A percentile compares a stretch with the other conserved stretches of the same genome.
phyloP scores from a whole-genome alignment of 2,888 invertebrate species.

The Sinohyriopsis cumingii region DNA sequence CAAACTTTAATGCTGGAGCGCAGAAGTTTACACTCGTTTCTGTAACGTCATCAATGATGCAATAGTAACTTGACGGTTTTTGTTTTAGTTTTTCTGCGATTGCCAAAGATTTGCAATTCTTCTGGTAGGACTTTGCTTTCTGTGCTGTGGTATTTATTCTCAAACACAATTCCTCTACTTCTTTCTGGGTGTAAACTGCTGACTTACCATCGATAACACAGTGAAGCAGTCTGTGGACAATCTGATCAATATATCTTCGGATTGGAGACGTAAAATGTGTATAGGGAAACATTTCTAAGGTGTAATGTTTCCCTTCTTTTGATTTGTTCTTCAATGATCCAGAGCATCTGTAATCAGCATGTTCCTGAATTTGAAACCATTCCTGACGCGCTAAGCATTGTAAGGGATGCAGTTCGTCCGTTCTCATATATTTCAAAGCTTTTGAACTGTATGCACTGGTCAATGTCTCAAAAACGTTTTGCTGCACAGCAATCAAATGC shows the following conservation, averaged over 20 bases:
- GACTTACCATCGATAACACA: no score
- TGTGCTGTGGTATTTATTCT: constrained; percentile 22
- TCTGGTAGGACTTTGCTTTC: constrained; percentile 27
- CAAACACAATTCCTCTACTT: constrained; percentile 20
- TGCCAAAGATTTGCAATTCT: constrained; percentile 21
- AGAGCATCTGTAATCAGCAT: constrained; percentile 35
- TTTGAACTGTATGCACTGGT: not conserved
- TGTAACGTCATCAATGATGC: constrained; percentile 23
- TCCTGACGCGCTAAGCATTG: constrained; percentile 32
- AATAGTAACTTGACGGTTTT: constrained; percentile 20
- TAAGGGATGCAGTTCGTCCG: no score
- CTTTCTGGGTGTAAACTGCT: no score
- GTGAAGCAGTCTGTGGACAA: no score
- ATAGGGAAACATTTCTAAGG: constrained; percentile 19
- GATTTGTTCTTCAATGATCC: constrained; percentile 8
- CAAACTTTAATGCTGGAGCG: constrained; percentile 21
- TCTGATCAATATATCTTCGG: constrained; percentile 28
- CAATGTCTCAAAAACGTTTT: no score
- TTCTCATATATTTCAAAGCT: constrained; percentile 17
- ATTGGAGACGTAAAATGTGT: constrained; percentile 37
- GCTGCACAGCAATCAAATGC: no score
- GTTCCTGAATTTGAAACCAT: constrained; percentile 40
- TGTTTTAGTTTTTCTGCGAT: constrained; percentile 21
- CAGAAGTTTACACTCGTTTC: constrained; percentile 20
- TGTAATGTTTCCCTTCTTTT: constrained; percentile 25